These are phyloP conservation scores for Panthera tigris DNA, from an alignment of 2,113 vertebrate genomes.

Conservation along the genomic window DNA sequence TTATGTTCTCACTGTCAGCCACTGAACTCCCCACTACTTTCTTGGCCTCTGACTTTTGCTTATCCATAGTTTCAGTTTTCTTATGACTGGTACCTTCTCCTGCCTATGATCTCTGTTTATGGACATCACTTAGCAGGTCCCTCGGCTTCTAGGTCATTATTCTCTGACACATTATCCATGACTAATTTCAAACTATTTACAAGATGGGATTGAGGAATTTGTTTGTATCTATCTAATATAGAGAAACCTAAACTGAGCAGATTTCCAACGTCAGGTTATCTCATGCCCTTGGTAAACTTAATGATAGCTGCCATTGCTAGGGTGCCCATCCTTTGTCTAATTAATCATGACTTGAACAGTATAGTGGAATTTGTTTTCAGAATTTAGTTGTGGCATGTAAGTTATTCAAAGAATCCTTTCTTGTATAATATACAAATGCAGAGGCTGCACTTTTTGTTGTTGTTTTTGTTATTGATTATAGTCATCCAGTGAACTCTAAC, in stretches of 20 bases:
- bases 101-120: neutral
- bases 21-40: neutral
- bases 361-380: neutral
- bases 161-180: neutral
- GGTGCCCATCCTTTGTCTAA: neutral
- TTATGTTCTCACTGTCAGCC: neutral
- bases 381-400: neutral
- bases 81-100: neutral
- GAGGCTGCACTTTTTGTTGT: neutral
- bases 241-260: neutral
- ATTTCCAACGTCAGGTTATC: neutral
- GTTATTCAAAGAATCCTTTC: neutral
- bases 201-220: neutral
- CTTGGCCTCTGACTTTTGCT: neutral
- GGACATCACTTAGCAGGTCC: neutral
- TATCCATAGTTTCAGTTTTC: neutral
- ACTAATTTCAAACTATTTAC: neutral
- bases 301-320: neutral
- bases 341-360: neutral
- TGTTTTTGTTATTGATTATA: neutral
- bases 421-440: neutral
- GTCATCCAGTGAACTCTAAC: neutral
- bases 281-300: neutral
- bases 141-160: neutral
- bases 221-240: neutral